These are phyloP conservation scores for Pelagia noctiluca DNA, from an alignment of 30 jellyfish, hydroid and myxozoan genomes.

Conservation along the genomic window DNA sequence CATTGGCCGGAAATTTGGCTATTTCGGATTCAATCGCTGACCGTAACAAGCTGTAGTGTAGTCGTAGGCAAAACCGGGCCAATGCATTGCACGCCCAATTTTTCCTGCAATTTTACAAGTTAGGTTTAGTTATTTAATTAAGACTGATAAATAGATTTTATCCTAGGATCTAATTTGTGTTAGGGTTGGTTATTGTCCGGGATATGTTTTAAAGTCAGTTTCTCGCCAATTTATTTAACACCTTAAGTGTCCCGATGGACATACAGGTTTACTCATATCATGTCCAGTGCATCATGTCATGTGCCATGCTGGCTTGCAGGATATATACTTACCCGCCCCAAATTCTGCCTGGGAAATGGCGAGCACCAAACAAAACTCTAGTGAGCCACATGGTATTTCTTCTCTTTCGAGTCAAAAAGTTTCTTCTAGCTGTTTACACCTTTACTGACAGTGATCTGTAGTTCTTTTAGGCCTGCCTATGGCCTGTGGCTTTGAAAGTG, in stretches of 20 bases:
- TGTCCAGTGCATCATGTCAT: neutral
- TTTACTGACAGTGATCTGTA: neutral
- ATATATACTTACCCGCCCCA: slow-evolving; percentile 62
- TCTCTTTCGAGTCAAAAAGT: neutral
- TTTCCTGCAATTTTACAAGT: no score
- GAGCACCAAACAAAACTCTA: slow-evolving; percentile 49
- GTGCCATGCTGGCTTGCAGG: neutral
- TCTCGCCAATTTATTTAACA: no score
- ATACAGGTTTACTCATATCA: neutral
- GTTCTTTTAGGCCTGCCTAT: neutral
- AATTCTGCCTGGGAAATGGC: slow-evolving; percentile 64
- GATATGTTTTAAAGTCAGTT: no score
- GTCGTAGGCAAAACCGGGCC: no score
- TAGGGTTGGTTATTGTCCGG: no score
- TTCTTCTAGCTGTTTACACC: neutral
- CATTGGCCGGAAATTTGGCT: no score
- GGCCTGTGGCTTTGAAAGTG: neutral
- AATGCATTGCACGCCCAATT: no score
- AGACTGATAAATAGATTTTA: no score
- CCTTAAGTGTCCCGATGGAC: neutral
- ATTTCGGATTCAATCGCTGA: no score
- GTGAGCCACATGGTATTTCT: slow-evolving; percentile 53
- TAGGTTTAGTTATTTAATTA: no score
- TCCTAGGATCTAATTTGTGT: neutral
- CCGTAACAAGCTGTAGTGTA: no score